Conservation (phyloP, 2,113 vertebrate genomes). For the Nansenia antarctica region DNA sequence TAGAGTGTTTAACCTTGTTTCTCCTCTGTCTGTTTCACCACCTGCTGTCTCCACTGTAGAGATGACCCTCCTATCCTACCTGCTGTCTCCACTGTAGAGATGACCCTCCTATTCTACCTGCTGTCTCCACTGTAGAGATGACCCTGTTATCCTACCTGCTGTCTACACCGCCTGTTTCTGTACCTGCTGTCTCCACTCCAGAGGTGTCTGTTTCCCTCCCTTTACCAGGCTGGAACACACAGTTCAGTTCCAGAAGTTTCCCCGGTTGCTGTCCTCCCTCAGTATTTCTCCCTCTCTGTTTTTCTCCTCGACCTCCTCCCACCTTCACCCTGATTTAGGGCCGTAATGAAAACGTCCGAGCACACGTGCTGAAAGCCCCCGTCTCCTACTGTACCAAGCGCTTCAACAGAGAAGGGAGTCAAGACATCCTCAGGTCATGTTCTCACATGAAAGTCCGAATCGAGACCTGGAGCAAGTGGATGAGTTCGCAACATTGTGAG, state of each 20-base stretch:
- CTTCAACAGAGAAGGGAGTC: neutral
- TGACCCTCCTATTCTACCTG: constrained; percentile 25
- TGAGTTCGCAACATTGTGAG: too few relatives aligned
- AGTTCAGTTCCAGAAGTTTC: constrained; percentile 3
- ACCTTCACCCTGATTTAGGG: constrained; percentile 5
- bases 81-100: constrained; percentile 28
- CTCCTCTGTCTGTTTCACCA: too few relatives aligned
- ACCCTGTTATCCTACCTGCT: too few relatives aligned
- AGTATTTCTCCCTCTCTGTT: neutral
- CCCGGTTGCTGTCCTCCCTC: neutral
- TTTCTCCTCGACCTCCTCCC: neutral
- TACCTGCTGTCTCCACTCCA: constrained; percentile 29
- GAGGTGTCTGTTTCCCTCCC: constrained; percentile 25
- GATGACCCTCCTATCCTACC: constrained; percentile 31
- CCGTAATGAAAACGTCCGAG: neutral
- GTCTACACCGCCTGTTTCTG: constrained; percentile 29
- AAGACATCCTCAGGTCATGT: too few relatives aligned
- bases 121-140: constrained; percentile 30
- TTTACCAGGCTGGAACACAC: constrained; percentile 13
- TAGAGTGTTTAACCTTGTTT: constrained; percentile 47
- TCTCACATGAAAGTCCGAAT: too few relatives aligned
- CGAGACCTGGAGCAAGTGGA: too few relatives aligned
- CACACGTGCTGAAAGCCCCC: constrained; percentile 3
- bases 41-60: constrained; percentile 20
- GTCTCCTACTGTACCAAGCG: neutral